Conservation (phyloP, 2,888 invertebrate species). For the Lottia gigantea region DNA sequence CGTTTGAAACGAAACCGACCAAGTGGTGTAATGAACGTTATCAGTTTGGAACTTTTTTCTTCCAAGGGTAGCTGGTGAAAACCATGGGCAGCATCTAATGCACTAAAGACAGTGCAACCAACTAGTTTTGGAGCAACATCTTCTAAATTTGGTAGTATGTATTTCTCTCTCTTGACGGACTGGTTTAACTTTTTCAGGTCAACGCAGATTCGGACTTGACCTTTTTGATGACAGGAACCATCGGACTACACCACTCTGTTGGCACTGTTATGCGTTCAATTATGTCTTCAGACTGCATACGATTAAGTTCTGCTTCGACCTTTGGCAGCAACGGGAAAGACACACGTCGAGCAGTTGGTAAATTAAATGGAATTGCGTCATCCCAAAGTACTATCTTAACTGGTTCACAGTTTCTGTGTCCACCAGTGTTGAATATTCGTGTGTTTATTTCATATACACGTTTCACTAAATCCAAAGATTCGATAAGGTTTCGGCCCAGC, state of each 20-base stretch:
- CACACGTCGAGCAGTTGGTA: conserved; percentile 21
- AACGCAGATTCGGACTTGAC: conserved; percentile 27
- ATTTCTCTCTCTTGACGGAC: conserved; percentile 25
- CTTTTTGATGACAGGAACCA: conserved; percentile 30
- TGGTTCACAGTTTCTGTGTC: conserved; percentile 9
- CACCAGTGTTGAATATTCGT: not conserved
- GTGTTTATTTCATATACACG: not conserved
- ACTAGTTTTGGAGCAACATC: conserved; percentile 26
- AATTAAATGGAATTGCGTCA: conserved; percentile 12
- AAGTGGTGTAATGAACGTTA: conserved; percentile 27
- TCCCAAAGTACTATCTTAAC: conserved; percentile 7
- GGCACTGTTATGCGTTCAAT: conserved; percentile 29
- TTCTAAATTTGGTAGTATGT: no score
- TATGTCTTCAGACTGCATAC: conserved; percentile 26
- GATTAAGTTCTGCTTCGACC: conserved; percentile 27
- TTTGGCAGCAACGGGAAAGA: conserved; percentile 22
- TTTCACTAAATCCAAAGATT: not conserved
- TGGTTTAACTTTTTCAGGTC: conserved; percentile 26
- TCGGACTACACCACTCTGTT: conserved; percentile 33
- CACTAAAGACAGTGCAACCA: conserved; percentile 32
- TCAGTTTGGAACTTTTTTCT: conserved; percentile 26
- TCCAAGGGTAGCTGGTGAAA: conserved; percentile 34
- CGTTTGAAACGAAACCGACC: conserved; percentile 23
- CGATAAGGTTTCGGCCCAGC: not conserved
- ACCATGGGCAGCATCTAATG: conserved; percentile 33